phyloP scores from a whole-genome alignment of 2,797 vertebrate genomes.

The Lutjanus argentimaculatus region DNA sequence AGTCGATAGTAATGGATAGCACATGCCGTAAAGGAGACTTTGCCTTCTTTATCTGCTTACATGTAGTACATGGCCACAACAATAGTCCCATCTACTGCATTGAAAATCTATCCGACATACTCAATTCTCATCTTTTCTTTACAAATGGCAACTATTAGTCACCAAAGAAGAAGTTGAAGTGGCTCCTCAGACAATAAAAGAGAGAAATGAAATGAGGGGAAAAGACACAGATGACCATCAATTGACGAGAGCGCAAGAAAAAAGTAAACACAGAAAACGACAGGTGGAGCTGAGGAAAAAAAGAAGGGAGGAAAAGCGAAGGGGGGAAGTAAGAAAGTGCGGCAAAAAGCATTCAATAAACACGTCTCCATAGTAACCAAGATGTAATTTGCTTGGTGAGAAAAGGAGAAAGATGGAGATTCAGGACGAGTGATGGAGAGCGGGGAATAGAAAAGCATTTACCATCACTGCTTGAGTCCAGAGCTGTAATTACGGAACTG shows the following conservation, averaged over 20 bases:
- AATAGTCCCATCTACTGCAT: constrained; percentile 55
- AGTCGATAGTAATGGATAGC: constrained; percentile 79
- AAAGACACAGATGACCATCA: constrained; percentile 58
- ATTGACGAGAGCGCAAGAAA: constrained; percentile 49
- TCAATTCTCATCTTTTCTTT: constrained; percentile 57
- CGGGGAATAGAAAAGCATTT: constrained; percentile 87
- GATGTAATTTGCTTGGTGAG: constrained; percentile 87
- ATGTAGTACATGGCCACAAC: constrained; percentile 55
- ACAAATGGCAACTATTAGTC: constrained; percentile 66
- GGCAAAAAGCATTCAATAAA: constrained; percentile 86
- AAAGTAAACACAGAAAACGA: constrained; percentile 46
- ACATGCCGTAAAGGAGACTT: constrained; percentile 50
- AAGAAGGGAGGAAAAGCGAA: constrained; percentile 18
- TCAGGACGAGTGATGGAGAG: constrained; percentile 82
- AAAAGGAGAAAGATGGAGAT: constrained; percentile 77
- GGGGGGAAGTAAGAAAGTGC: constrained; percentile 66
- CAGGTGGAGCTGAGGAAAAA: constrained; percentile 38
- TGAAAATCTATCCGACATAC: constrained; percentile 56
- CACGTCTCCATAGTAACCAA: constrained; percentile 88
- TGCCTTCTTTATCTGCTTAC: constrained; percentile 64
- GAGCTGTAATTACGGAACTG: constrained; percentile 87
- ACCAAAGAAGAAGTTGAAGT: constrained; percentile 40
- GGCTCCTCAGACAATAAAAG: constrained; percentile 54
- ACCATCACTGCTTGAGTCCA: constrained; percentile 89
- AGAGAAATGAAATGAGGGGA: constrained; percentile 48